Base-by-base conservation (phyloP, 64 coral and sea anemone species). In the Dendrophyllia cribrosa region DNA sequence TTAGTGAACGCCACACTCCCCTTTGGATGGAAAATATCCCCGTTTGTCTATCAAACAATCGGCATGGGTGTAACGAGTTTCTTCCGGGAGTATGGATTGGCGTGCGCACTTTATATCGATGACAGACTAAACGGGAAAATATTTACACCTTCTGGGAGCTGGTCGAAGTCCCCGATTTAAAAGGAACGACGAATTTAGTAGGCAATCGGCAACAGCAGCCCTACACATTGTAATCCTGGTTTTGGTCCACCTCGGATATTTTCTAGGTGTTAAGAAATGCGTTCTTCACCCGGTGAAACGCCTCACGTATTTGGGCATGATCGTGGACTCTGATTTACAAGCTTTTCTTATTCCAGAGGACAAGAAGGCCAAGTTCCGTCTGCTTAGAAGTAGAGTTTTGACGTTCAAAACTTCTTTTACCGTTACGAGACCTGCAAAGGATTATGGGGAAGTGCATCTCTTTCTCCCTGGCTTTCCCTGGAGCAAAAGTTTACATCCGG, bases 21-120 rank as follows among this genome's bases (percentile, higher is more conserved):
- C 52, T 62, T 79, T 46, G 88, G 88, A 9, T 67, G 88, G 88
- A 89, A 89, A 26, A 89, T 53, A 23, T 7, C 75, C 46, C 88
- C 72, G 4, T 89, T 59, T 51, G 74, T 89, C 2, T 66, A 89
- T 44, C 88, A 89, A 51, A 65, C 88, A 6, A 19, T 89, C n/a
- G 74, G 61, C 17, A 20, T 62, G 53, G 45, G 55, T 1, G 52
- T 45, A 11, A 89, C 6, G 9, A 46, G 23, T 51, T 78, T 89
- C 7, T 79, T 89, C 60, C n/a, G 73, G 74, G 26, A 58, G 23
- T 12, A 6, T 3, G 68, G 86, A 8, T 49, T 74, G 9, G 48
- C 87, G 4, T 77, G 87, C 19, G 15, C 14, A 16, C 55, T 89
- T 20, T 89, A 89, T 43, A 89, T 89, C 11, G 73, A 77, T 47